A percentile compares a stretch with the other conserved stretches of the same genome.
Conservation (phyloP, 1,140 invertebrate genomes). For the Doryteuthis pealeii region DNA sequence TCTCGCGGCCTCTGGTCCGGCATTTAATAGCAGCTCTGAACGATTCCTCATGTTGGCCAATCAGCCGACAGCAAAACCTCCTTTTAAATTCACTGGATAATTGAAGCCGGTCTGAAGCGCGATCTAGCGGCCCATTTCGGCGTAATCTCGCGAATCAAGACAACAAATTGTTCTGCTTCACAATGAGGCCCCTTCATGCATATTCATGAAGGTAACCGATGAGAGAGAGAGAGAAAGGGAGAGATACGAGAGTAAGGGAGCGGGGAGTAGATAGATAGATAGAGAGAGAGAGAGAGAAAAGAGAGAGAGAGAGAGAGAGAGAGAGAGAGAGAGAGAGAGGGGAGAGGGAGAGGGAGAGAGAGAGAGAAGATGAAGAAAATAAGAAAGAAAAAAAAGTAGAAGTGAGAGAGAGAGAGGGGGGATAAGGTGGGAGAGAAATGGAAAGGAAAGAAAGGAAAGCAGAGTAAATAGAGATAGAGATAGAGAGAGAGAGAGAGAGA, state of each 20-base stretch:
- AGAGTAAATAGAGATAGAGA: not conserved
- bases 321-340: too few relatives aligned
- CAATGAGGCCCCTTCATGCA: not conserved
- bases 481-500: not conserved
- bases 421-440: too few relatives aligned
- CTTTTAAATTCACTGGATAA: too few relatives aligned
- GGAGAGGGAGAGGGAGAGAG: too few relatives aligned
- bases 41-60: too few relatives aligned
- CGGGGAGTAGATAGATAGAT: not conserved
- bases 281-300: not conserved
- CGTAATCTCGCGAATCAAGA: conserved; percentile 5
- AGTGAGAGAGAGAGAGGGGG: too few relatives aligned
- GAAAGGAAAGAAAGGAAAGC: not conserved
- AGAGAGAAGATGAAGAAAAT: too few relatives aligned
- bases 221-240: not conserved
- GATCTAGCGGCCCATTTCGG: not conserved
- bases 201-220: not conserved
- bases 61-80: too few relatives aligned
- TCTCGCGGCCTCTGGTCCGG: too few relatives aligned
- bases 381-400: too few relatives aligned
- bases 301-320: too few relatives aligned
- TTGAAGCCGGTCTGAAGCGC: not conserved
- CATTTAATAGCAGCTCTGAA: too few relatives aligned
- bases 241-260: not conserved
- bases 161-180: not conserved